Evolutionary conservation across 2,888 invertebrate genomes (phyloP).

Genomic region (Xylota segnis): DNA sequence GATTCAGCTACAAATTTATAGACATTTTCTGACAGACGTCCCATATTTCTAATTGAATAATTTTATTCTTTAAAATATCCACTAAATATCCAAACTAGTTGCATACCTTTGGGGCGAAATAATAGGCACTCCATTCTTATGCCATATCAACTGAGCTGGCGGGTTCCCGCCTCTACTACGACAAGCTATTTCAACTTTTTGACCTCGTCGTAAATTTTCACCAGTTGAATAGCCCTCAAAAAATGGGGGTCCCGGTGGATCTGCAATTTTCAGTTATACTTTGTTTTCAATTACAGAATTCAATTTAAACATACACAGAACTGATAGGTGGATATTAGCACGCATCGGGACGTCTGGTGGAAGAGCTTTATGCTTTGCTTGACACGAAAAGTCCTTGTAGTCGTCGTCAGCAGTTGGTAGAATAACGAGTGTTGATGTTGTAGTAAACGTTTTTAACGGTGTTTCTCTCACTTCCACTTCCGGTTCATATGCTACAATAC

Average conservation of each 20-base stretch:
- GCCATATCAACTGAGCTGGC: slow-evolving; percentile 82
- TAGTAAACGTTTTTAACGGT: slow-evolving; percentile 80
- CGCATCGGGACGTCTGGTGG: slow-evolving; percentile 83
- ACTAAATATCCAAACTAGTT: too few species aligned
- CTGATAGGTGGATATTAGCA: slow-evolving; percentile 82
- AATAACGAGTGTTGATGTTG: slow-evolving; percentile 80
- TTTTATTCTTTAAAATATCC: background rate
- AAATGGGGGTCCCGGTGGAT: slow-evolving; percentile 83
- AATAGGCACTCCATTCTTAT: slow-evolving; percentile 81
- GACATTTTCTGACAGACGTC: slow-evolving; percentile 82
- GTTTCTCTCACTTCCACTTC: slow-evolving; percentile 81
- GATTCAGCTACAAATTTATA: slow-evolving; percentile 81
- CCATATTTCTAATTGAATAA: slow-evolving; percentile 79
- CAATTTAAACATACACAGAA: slow-evolving; percentile 81
- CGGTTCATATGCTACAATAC: slow-evolving; percentile 76
- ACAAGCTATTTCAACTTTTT: slow-evolving; percentile 82
- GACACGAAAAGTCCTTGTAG: slow-evolving; percentile 82
- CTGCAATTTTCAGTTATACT: slow-evolving; percentile 73
- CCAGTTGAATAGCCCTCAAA: slow-evolving; percentile 83
- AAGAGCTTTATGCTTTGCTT: slow-evolving; percentile 82
- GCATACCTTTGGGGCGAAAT: slow-evolving; percentile 81
- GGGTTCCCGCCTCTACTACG: slow-evolving; percentile 83
- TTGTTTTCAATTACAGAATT: background rate
- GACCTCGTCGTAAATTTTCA: slow-evolving; percentile 81
- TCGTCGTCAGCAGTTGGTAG: slow-evolving; percentile 82